Percentiles rank a stretch among this genome's conserved stretches.
Conservation (phyloP, 2,888 invertebrate species). For the Anthophora plumipes region DNA sequence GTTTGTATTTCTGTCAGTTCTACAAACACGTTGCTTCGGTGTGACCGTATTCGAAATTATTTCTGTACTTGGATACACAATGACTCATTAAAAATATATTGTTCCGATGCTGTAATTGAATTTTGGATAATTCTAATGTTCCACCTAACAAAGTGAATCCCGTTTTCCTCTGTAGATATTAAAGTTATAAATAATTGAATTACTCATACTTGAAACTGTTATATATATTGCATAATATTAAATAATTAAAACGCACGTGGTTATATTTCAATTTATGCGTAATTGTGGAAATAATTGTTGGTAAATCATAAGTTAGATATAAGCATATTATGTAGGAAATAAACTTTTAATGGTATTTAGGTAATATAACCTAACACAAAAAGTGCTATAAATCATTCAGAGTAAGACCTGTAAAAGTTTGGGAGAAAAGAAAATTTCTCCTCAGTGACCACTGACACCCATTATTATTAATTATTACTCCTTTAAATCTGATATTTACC, state of each 20-base stretch:
- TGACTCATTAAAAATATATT: conserved; percentile 8
- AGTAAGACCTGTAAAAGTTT: not conserved
- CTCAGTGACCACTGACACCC: not conserved
- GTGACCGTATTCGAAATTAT: conserved; percentile 7
- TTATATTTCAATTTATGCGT: conserved; percentile 25
- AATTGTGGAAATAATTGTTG: not conserved
- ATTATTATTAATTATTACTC: not conserved
- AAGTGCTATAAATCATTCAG: not conserved
- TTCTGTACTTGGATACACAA: not conserved
- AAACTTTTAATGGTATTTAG: conserved; percentile 5
- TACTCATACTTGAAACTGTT: conserved; percentile 46
- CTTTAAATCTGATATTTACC: conserved; percentile 3
- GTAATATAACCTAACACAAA: conserved; percentile 54
- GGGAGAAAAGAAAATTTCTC: not conserved
- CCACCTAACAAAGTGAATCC: not conserved
- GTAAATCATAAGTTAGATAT: conserved; percentile 9
- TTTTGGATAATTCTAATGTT: conserved; percentile 10
- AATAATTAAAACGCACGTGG: conserved; percentile 53
- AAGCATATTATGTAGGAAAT: not conserved
- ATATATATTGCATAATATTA: conserved; percentile 56
- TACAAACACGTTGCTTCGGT: not conserved
- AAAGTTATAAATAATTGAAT: conserved; percentile 55
- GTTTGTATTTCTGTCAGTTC: not conserved
- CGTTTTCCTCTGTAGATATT: conserved; percentile 26
- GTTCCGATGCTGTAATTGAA: not conserved